These are phyloP conservation scores for Erethizon dorsatum DNA, from an alignment of 2,797 vertebrate genomes.

Conservation along the genomic window DNA sequence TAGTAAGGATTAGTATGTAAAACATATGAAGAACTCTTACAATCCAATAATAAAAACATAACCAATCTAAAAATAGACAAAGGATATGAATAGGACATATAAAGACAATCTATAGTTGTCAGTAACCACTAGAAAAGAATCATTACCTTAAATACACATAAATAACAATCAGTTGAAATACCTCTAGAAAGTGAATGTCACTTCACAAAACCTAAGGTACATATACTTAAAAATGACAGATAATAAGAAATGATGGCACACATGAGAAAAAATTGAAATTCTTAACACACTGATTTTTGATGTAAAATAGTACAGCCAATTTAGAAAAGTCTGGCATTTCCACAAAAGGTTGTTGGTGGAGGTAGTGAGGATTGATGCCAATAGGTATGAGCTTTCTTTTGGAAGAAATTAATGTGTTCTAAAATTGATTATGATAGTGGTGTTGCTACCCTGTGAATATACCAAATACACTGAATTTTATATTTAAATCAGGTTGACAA, in stretches of 20 bases:
- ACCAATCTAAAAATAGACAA: background rate
- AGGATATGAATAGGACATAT: background rate
- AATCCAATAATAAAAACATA: background rate
- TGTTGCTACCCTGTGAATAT: background rate
- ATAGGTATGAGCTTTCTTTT: background rate
- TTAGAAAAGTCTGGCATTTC: slow-evolving; percentile 4
- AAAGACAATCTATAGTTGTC: background rate
- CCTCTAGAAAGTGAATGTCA: background rate
- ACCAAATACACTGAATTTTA: background rate
- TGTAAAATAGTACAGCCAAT: background rate
- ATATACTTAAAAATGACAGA: background rate
- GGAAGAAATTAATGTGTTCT: background rate
- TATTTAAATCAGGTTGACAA: background rate
- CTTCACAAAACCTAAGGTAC: background rate
- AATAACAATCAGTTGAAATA: background rate
- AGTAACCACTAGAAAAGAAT: background rate
- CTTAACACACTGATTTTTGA: background rate
- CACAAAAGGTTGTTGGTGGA: background rate
- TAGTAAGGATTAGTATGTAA: background rate
- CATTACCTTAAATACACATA: background rate
- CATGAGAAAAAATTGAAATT: background rate
- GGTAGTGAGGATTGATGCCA: background rate
- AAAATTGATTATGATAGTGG: background rate
- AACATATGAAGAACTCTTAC: background rate
- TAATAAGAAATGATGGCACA: background rate